Evolutionary conservation across 2,888 invertebrate genomes (phyloP).

Genomic region (Cryptocheilus praepositus): DNA sequence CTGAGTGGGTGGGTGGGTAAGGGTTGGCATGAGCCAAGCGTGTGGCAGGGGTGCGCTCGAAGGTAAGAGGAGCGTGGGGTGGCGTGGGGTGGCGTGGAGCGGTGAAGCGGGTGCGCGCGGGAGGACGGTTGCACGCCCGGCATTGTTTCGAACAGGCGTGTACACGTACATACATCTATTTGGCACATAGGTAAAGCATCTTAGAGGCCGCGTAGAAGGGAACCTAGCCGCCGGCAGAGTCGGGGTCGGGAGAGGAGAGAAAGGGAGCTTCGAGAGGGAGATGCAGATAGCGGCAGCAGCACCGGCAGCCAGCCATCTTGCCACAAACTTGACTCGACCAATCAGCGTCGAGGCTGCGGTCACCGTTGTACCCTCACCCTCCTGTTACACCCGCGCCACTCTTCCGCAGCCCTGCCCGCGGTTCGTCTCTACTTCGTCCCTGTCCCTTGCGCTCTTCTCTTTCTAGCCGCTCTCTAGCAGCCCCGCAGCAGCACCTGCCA

Average conservation of each 20-base stretch:
- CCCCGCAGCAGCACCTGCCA: conserved; percentile 52
- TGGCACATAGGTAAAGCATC: conserved; percentile 70
- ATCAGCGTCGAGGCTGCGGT: conserved; percentile 69
- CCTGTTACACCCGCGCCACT: conserved; percentile 39
- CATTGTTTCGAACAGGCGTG: conserved; percentile 73
- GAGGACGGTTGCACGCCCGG: conserved; percentile 74
- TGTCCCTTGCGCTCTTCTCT: conserved; percentile 30
- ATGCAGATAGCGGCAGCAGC: conserved; percentile 29
- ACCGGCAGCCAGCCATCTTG: conserved; percentile 71
- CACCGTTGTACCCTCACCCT: conserved; percentile 40
- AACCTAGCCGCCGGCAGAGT: conserved; percentile 35
- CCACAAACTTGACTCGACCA: conserved; percentile 75
- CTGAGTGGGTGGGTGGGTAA: conserved; percentile 2
- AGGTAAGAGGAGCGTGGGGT: conserved; percentile 11
- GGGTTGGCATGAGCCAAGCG: conserved; percentile 1
- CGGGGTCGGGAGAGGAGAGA: conserved; percentile 45
- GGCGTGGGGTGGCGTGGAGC: conserved; percentile 18
- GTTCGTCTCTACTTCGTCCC: conserved; percentile 5
- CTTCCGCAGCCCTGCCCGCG: conserved; percentile 31
- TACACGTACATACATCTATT: conserved; percentile 65
- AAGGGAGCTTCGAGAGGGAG: conserved; percentile 23
- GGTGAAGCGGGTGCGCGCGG: conserved; percentile 51
- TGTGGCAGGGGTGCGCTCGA: background rate
- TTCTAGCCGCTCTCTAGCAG: conserved; percentile 34
- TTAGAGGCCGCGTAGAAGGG: conserved; percentile 66